Percentiles rank a stretch among this genome's conserved stretches.
phyloP scores from a whole-genome alignment of 2,797 vertebrate species.

The Vireo griseus region DNA sequence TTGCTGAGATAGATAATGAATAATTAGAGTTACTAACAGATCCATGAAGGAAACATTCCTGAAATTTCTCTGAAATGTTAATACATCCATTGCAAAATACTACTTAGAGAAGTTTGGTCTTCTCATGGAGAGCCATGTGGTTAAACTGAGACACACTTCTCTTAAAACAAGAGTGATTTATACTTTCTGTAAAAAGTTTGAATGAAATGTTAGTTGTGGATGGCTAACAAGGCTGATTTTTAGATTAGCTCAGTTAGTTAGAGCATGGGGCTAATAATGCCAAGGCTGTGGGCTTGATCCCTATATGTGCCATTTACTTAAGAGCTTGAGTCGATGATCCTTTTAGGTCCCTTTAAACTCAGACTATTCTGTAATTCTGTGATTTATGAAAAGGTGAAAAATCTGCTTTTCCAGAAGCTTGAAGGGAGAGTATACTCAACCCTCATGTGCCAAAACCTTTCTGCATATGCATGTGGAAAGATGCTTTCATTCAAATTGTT shows the following conservation, averaged over 20 bases:
- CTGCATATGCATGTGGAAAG: background rate
- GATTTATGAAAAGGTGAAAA: background rate
- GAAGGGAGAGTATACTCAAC: background rate
- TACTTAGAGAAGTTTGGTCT: background rate
- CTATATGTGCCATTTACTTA: background rate
- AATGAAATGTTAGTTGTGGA: background rate
- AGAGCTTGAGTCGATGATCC: background rate
- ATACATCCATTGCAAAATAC: background rate
- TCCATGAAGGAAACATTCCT: background rate
- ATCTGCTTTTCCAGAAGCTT: background rate
- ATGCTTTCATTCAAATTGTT: background rate
- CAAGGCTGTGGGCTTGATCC: rapidly evolving
- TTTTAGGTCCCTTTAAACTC: background rate
- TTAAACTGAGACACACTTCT: background rate
- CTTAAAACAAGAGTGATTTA: background rate
- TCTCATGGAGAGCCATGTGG: background rate
- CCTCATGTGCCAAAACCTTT: background rate
- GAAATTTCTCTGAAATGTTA: background rate
- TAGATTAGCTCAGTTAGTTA: background rate
- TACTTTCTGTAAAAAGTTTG: background rate
- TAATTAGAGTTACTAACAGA: background rate
- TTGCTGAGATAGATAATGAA: background rate
- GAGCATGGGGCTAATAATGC: background rate
- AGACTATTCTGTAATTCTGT: background rate
- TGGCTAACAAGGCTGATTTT: background rate